Conservation (phyloP, 2,797 vertebrate genomes). For the Heteromormyrus szaboi region DNA sequence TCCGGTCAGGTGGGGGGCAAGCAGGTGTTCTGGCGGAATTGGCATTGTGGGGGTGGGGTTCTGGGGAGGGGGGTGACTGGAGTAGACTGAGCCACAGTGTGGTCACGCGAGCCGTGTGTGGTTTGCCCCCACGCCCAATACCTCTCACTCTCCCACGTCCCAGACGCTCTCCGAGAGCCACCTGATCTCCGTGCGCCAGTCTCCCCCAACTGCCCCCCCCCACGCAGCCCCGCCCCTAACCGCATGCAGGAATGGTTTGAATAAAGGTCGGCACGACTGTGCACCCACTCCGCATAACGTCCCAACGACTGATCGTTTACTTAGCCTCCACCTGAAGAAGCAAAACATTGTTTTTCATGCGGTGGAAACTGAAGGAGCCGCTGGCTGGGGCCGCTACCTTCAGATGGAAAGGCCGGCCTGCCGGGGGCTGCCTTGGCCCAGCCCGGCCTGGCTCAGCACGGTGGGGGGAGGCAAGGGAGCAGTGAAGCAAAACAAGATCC, state of each 20-base stretch:
- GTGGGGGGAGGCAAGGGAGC: conserved; percentile 38
- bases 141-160: conserved; percentile 67
- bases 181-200: conserved; percentile 59
- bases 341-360: conserved; percentile 81
- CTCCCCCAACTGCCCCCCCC: conserved; percentile 26
- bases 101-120: conserved; percentile 65
- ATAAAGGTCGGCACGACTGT: conserved; percentile 78
- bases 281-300: conserved; percentile 67
- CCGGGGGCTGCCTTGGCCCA: conserved; percentile 55
- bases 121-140: conserved; percentile 62
- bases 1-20: conserved; percentile 31
- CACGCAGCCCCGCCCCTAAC: conserved; percentile 34
- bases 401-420: conserved; percentile 50
- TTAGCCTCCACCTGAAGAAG: conserved; percentile 76
- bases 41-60: not conserved
- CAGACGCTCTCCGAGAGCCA: conserved; percentile 63
- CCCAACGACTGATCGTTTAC: conserved; percentile 73
- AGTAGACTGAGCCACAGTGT: conserved; percentile 37
- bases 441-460: conserved; percentile 46
- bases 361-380: conserved; percentile 71
- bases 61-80: conserved; percentile 25
- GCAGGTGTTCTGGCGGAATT: conserved; percentile 57
- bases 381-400: conserved; percentile 51
- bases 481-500: conserved; percentile 42
- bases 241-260: conserved; percentile 80